Conservation (phyloP, 2,113 vertebrate species). For the Nyctereutes procyonoides region DNA sequence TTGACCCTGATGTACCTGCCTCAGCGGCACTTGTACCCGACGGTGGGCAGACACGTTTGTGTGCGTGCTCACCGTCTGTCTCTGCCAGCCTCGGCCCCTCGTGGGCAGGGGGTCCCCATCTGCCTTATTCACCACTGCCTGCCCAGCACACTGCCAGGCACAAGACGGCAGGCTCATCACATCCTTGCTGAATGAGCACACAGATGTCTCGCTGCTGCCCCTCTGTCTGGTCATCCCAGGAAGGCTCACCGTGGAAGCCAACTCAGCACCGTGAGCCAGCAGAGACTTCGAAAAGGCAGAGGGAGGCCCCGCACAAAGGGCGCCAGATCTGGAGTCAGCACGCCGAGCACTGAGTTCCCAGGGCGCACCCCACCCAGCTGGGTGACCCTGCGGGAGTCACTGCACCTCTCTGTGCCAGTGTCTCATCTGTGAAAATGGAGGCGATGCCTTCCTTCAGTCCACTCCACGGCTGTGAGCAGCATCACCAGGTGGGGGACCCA, state of each 20-base stretch:
- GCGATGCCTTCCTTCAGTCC: background rate
- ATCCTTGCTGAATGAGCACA: background rate
- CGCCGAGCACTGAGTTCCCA: background rate
- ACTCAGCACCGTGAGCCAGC: background rate
- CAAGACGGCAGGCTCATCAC: background rate
- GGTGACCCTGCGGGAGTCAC: background rate
- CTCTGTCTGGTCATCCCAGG: accelerated
- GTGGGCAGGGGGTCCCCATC: background rate
- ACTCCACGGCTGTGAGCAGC: background rate
- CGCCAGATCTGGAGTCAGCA: background rate
- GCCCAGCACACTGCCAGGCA: background rate
- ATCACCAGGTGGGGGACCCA: background rate
- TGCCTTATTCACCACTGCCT: background rate
- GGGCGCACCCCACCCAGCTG: background rate
- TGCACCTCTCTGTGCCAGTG: background rate
- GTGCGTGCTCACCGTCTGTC: accelerated
- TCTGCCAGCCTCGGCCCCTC: background rate
- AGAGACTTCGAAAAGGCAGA: background rate
- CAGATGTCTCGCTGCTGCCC: accelerated
- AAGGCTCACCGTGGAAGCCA: background rate
- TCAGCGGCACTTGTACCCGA: no score
- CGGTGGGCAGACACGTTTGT: accelerated
- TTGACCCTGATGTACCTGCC: accelerated
- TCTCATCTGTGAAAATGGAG: background rate
- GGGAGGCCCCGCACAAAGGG: no score